Base-by-base conservation (phyloP, 2,113 vertebrate species). In the Trichomycterus rosablanca region DNA sequence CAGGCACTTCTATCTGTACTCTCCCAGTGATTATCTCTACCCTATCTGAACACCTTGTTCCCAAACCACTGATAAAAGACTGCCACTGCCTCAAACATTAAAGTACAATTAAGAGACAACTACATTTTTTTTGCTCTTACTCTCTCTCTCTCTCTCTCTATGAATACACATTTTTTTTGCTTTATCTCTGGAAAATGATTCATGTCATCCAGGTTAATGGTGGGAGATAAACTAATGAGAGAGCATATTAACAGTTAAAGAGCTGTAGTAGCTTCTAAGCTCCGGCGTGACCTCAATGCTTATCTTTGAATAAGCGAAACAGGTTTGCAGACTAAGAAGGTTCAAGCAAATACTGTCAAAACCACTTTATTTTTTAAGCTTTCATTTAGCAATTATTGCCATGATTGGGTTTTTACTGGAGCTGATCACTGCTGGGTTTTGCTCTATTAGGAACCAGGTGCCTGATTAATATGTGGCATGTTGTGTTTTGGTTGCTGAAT, bases 191-290 rank as follows among this genome's bases (percentile, higher is more conserved):
- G 45, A 23, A 48, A 50, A 45, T 35, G 20, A 61, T 28, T 67
- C 7, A 51, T 32, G 43, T 46, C 57, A 59, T 48, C 16, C 7
- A 32, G 66, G 59, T 70, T 72, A 67, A 73, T 61, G 34, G 20
- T 12, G 2, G 22, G n/a, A 20, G 43, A 26, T 32, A 44, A 63
- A 51, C 26, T 64, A 56, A 69, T 52, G 63, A 70, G 62, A 34
- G n/a, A 19, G 23, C 7, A 10, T 55, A 58, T 74, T 70, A 28
- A 58, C 53, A 37, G 63, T 68, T 74, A 45, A 75, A 59, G 35
- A 70, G 28, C 63, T 44, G n/a, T 4, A 4, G 28, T 46, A 28
- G 22, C 16, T 49, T 58, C 48, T 72, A 54, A 66, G 62, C 70
- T 46, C 9, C 44, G 40, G 34, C 55, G n/a, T 57, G 40, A 60